Conservation (phyloP, 2,888 invertebrate species). For the Empis livida region DNA sequence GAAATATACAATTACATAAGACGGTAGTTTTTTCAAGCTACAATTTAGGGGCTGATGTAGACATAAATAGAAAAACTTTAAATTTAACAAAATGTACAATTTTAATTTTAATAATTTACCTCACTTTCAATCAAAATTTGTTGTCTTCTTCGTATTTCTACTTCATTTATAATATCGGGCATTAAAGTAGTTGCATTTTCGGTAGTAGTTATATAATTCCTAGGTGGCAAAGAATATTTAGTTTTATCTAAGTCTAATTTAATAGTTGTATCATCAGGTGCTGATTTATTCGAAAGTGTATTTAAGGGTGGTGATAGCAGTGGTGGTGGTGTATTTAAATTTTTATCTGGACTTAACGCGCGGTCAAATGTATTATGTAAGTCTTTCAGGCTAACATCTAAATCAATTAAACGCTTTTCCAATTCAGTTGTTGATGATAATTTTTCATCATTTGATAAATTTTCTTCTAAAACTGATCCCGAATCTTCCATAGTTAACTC, state of each 20-base stretch:
- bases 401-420: slow-evolving; percentile 17
- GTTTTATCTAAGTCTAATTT: slow-evolving; percentile 3
- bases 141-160: slow-evolving; percentile 46
- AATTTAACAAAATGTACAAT: no score
- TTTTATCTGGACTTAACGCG: slow-evolving; percentile 13
- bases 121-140: slow-evolving; percentile 51
- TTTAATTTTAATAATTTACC: slow-evolving; percentile 29
- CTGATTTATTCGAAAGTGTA: neutral
- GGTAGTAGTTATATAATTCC: neutral
- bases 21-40: no score
- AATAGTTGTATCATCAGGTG: neutral
- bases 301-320: neutral
- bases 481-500: slow-evolving; percentile 17
- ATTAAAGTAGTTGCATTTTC: slow-evolving; percentile 12
- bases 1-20: slow-evolving; percentile 4
- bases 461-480: slow-evolving; percentile 2
- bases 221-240: slow-evolving; percentile 7
- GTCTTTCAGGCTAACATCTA: slow-evolving; percentile 18
- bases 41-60: no score
- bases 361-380: slow-evolving; percentile 15
- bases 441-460: neutral
- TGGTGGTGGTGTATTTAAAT: slow-evolving; percentile 4
- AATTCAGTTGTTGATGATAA: slow-evolving; percentile 11
- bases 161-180: slow-evolving; percentile 39
- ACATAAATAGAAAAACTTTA: neutral